Evolutionary conservation across 2,888 invertebrate species (phyloP), one percentile per base, ranked within the genome.

Genomic region (Sphaeridia pumilis): DNA sequence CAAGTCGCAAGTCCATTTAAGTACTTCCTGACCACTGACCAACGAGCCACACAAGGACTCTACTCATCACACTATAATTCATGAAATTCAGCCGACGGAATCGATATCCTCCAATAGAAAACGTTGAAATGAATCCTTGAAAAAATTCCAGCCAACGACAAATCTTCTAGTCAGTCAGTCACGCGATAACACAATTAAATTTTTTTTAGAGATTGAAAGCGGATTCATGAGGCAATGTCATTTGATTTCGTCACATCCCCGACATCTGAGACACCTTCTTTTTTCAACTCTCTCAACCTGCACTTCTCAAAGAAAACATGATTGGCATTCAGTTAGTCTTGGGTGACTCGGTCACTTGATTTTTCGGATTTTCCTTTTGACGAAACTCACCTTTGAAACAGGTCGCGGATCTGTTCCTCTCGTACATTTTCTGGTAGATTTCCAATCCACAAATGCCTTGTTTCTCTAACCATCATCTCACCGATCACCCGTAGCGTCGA

Each of bases 401-500:
- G 87, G 78, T 92, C 90, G 80, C 86, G 82, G 79, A 93, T 88
- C 76, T 87, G 84, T 76, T 92, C 92, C 79, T 93, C 92, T 74
- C 89, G 87, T 81, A 90, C 87, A 81, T 89, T 92, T 82, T 93
- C 93, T 85, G 94, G 93, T 84, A 95, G 87, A 84, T 93, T 94
- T 84, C 93, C 94, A 84, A 95, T 92, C 90, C 93, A 93, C 82
- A 95, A 86, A 82, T 95, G 93, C 83, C 94, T 58, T 47, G 65
- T 65, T 65, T 65, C 65, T 63, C 94, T 93, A 85, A 95, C 94
- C 95, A 95, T 95, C 85, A 87, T 90, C 87, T 84, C 83, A 84
- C 83, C 54, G 43, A 60, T 55, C 42, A 63, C 62, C 59, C 61
- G 58, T 49, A 53, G 78, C 82, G 83, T 83, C 84, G 87, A 84